These are phyloP conservation scores for Andricus curvator DNA, from an alignment of 2,888 invertebrate species.

Conservation along the genomic window DNA sequence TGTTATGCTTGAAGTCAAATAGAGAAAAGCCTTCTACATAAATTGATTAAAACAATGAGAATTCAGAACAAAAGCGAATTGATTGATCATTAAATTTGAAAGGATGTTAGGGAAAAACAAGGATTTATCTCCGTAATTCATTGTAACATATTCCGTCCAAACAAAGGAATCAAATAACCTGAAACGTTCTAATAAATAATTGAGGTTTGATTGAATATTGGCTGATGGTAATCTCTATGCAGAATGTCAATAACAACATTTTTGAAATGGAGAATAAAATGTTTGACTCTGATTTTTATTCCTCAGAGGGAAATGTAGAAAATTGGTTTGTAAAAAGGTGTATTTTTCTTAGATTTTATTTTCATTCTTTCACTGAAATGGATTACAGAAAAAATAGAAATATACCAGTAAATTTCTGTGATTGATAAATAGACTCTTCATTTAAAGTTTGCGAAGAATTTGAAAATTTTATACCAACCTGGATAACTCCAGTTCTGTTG, in stretches of 20 bases:
- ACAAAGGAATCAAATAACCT: background rate
- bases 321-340: background rate
- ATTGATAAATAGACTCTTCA: background rate
- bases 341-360: background rate
- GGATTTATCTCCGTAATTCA: background rate
- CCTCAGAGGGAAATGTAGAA: background rate
- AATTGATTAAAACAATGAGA: background rate
- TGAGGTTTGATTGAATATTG: background rate
- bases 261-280: too few species aligned
- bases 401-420: background rate
- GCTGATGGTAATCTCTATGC: background rate
- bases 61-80: background rate
- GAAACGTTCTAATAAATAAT: background rate
- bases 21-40: background rate
- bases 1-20: background rate
- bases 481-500: slow-evolving; percentile 84
- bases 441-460: slow-evolving; percentile 1
- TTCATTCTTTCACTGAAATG: background rate
- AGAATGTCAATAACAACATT: background rate
- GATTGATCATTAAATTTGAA: background rate
- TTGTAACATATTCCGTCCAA: background rate
- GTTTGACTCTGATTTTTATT: background rate
- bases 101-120: background rate
- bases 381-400: background rate
- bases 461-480: slow-evolving; percentile 78